Evolutionary conservation across 92 coral and sea anemone genomes (phyloP).

Genomic region (Porites lobata): DNA sequence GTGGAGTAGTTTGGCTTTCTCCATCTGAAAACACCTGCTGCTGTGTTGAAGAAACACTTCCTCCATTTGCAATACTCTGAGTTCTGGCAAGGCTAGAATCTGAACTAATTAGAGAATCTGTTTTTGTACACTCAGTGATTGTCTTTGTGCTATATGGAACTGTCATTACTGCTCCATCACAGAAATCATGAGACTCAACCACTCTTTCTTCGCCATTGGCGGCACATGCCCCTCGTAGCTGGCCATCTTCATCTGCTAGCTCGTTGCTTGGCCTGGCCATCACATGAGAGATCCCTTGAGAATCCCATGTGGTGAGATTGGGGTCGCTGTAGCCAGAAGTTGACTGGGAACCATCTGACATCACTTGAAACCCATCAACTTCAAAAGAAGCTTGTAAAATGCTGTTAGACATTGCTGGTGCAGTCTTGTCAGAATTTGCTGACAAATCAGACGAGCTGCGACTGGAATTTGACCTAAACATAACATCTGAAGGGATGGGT

Average conservation of each 20-base stretch:
- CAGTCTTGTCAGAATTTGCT: background rate
- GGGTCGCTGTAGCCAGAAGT: too few relatives aligned
- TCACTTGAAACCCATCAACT: background rate
- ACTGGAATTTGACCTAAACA: background rate
- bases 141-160: background rate
- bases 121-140: background rate
- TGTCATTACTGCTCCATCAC: background rate
- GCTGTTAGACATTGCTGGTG: background rate
- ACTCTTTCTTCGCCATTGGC: background rate
- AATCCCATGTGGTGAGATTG: background rate
- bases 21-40: background rate
- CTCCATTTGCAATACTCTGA: background rate
- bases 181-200: background rate
- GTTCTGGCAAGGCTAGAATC: background rate
- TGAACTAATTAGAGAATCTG: background rate
- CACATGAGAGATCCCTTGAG: background rate
- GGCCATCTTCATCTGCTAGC: background rate
- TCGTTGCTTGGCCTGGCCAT: background rate
- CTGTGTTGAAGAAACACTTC: background rate
- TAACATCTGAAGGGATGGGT: background rate
- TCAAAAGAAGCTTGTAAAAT: background rate
- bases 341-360: background rate
- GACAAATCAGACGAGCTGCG: background rate
- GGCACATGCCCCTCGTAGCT: background rate
- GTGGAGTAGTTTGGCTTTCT: background rate